These are phyloP conservation scores for Lytechinus pictus DNA, from an alignment of 35 echinoderm and acorn worm species.

Conservation along the genomic window DNA sequence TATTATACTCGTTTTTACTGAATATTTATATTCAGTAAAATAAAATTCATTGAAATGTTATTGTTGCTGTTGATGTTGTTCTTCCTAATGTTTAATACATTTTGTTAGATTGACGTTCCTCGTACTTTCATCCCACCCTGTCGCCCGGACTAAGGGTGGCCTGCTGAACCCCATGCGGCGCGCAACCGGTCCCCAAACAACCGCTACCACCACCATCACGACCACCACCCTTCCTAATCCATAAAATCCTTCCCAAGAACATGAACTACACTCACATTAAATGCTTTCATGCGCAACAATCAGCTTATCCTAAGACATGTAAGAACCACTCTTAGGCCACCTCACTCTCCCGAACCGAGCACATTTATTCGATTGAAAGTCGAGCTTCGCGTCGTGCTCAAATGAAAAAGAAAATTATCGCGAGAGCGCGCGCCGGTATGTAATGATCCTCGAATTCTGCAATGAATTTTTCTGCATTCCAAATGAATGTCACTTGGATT, in stretches of 20 bases:
- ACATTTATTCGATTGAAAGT: slow-evolving; percentile 6
- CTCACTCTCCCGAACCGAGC: neutral
- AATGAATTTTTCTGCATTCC: neutral
- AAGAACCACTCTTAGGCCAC: neutral
- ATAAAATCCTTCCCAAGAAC: neutral
- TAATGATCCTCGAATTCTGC: neutral
- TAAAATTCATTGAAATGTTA: no score
- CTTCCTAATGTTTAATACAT: neutral
- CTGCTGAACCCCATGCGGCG: neutral
- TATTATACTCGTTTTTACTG: no score
- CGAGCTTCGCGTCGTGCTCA: neutral
- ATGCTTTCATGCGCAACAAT: neutral
- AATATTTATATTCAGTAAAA: no score
- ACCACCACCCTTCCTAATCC: neutral
- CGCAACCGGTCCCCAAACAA: neutral
- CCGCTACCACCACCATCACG: neutral
- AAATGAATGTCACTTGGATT: slow-evolving; percentile 6
- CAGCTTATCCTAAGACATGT: neutral
- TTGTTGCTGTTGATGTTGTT: no score
- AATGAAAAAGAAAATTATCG: neutral
- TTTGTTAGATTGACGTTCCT: neutral
- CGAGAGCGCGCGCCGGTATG: neutral
- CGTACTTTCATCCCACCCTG: neutral
- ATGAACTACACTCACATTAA: neutral
- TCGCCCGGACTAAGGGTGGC: neutral